Percentiles rank a stretch among this genome's conserved stretches.
Conservation (phyloP, 2,113 vertebrate genomes). For the Meriones unguiculatus region DNA sequence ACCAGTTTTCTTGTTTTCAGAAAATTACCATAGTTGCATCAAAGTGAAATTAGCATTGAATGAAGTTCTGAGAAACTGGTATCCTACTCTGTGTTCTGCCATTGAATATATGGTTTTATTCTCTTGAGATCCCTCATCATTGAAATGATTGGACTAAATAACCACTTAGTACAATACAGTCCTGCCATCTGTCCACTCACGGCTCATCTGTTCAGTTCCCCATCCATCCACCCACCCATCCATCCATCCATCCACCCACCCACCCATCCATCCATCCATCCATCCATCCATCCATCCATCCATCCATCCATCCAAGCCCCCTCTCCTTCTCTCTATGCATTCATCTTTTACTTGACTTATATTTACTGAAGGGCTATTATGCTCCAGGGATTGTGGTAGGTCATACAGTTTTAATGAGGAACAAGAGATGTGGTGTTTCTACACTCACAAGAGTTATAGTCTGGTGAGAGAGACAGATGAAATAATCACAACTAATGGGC, state of each 20-base stretch:
- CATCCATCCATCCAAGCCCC: neutral
- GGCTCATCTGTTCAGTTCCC: neutral
- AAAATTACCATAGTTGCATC: neutral
- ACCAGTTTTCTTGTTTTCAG: neutral
- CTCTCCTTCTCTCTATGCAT: neutral
- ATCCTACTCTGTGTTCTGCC: neutral
- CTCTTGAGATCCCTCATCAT: neutral
- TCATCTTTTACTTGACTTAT: neutral
- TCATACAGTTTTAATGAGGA: neutral
- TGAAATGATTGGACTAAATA: neutral
- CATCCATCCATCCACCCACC: neutral
- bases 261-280: neutral
- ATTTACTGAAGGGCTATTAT: neutral
- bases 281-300: neutral
- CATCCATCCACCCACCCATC: neutral
- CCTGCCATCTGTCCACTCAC: neutral
- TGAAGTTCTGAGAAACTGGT: neutral
- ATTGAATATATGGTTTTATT: neutral
- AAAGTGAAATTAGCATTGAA: neutral
- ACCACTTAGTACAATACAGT: neutral
- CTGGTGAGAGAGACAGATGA: neutral
- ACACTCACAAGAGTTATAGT: neutral
- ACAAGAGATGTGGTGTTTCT: neutral
- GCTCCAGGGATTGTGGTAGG: neutral
- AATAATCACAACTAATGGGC: neutral